phyloP scores from a whole-genome alignment of 2,113 vertebrate genomes.

The Morphnarchus princeps region DNA sequence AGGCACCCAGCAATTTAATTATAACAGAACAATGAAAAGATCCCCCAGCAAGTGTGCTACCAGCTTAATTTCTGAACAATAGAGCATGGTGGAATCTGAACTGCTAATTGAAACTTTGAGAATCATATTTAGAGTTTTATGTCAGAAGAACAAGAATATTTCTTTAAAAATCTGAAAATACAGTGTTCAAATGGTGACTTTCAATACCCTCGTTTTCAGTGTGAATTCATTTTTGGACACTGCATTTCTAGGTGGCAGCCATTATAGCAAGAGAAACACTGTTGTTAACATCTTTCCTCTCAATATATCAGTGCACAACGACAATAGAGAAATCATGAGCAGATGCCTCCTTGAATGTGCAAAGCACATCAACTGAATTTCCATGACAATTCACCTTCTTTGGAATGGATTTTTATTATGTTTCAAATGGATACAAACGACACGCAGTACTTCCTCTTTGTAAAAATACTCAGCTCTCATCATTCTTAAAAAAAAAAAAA shows the following conservation, averaged over 20 bases:
- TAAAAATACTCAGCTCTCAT: background rate
- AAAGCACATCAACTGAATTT: background rate
- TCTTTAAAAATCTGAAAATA: background rate
- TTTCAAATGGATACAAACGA: background rate
- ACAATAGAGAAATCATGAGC: background rate
- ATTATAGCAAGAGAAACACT: background rate
- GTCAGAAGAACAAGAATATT: background rate
- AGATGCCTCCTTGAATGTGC: background rate
- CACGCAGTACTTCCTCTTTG: background rate
- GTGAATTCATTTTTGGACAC: background rate
- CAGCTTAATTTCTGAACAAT: background rate
- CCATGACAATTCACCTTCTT: background rate
- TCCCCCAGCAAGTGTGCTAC: background rate
- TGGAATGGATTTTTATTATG: background rate
- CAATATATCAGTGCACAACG: background rate
- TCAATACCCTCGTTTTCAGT: background rate
- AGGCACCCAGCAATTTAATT: background rate
- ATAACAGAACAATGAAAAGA: background rate
- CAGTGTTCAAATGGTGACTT: background rate
- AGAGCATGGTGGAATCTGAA: background rate
- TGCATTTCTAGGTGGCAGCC: background rate
- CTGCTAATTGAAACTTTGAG: background rate
- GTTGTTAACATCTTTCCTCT: background rate
- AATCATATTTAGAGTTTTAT: background rate
- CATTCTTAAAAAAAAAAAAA: background rate